These are phyloP conservation scores for Pelusios castaneus DNA, from an alignment of 2,113 vertebrate genomes.

Conservation along the genomic window DNA sequence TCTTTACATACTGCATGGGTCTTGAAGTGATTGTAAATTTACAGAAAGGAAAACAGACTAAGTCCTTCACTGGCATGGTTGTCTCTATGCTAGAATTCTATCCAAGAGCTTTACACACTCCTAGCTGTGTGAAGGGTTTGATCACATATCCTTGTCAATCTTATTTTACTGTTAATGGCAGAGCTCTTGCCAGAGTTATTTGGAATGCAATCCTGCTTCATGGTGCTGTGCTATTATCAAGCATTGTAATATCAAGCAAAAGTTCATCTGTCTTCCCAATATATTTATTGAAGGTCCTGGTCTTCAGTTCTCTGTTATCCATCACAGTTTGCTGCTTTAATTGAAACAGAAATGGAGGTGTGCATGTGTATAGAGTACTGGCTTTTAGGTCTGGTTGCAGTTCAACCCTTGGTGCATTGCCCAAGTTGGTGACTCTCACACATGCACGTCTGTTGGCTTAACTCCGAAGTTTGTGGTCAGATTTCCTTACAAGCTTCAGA, in stretches of 20 bases:
- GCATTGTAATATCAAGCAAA: fast-evolving
- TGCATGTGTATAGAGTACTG: neutral
- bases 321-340: neutral
- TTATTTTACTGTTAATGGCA: neutral
- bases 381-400: neutral
- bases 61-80: neutral
- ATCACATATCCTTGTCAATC: neutral
- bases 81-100: neutral
- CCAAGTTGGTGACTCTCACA: neutral
- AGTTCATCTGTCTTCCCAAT: neutral
- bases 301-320: neutral
- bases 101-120: neutral
- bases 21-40: neutral
- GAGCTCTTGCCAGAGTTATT: neutral
- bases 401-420: neutral
- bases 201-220: neutral
- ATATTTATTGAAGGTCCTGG: neutral
- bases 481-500: neutral
- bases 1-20: neutral
- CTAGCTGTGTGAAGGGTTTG: neutral
- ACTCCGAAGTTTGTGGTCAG: neutral
- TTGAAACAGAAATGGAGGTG: neutral
- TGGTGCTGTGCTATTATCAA: neutral
- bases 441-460: neutral
- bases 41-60: neutral